phyloP scores from a whole-genome alignment of 2,797 vertebrate species.

The Sphenodon punctatus region DNA sequence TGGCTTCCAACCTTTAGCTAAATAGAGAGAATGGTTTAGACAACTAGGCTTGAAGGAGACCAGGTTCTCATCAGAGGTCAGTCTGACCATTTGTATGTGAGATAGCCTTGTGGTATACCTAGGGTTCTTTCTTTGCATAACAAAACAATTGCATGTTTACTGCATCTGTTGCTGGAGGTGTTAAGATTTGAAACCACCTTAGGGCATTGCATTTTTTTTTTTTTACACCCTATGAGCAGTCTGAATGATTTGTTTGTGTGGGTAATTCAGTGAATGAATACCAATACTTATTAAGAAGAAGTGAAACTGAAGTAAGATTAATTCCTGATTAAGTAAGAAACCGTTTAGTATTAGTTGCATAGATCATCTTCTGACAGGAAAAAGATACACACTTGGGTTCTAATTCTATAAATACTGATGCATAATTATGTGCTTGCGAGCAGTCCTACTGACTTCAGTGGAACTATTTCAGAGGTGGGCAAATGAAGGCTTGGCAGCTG shows the following conservation, averaged over 20 bases:
- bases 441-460: neutral
- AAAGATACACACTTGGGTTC: neutral
- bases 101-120: neutral
- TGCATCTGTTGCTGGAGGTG: slow-evolving; percentile 60
- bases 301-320: neutral
- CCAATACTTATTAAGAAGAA: neutral
- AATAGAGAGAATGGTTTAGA: too few species aligned
- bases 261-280: neutral
- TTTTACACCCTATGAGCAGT: neutral
- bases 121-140: slow-evolving; percentile 66
- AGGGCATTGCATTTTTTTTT: neutral
- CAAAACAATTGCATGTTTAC: slow-evolving; percentile 57
- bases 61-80: slow-evolving; percentile 7
- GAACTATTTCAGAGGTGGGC: too few species aligned
- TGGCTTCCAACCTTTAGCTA: too few species aligned
- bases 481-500: too few species aligned
- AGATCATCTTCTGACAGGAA: neutral
- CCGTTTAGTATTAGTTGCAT: too few species aligned
- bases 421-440: neutral
- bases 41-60: neutral
- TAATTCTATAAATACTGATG: neutral
- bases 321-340: too few species aligned
- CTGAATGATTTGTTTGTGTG: neutral
- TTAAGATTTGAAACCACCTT: slow-evolving; percentile 50
- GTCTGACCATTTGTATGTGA: slow-evolving; percentile 57